Base-by-base conservation (phyloP, 2,797 vertebrate species). In the Danio choprae region DNA sequence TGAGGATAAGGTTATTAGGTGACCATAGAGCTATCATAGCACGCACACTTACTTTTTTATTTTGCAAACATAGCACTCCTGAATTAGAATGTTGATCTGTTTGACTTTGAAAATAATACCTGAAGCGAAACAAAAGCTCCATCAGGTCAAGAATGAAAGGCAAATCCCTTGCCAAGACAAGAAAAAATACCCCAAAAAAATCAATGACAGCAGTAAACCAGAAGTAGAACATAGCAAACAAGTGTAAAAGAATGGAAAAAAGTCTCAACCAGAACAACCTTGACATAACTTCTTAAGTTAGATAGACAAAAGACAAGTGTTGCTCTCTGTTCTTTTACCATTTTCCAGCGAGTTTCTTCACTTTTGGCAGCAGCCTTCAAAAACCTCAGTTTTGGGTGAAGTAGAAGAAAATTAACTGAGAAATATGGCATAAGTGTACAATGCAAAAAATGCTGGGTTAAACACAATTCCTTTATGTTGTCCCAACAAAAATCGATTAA, bases 71-170 rank as follows among this genome's bases (percentile, higher is more conserved):
- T 12, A 36, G 18, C 48, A 48, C 1, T 15, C 4, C 46, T 44
- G 4, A 74, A 11, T 29, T 55, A 65, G 20, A 38, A 38, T 70
- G 36, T n/a, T 53, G 29, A 65, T n/a, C 40, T 29, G 65, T 65
- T n/a, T 44, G 10, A 8, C 5, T 36, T 9, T n/a, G 13, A 40
- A 63, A 50, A 11, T 7, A 38, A 38, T 46, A 41, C 9, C 4
- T 1, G 0, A 16, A 18, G 40, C 29, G n/a, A 44, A 65, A 16
- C 22, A 41, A 40, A 64, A 20, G 40, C 20, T 53, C 3, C 7
- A 58, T 44, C 41, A 59, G 51, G 29, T 46, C 7, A 48, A 77
- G 16, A 48, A 55, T 18, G 7, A 48, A 55, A 67, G 16, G 36
- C 53, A 58, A 58, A 77, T 36, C 15, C 29, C 18, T n/a, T 29